Conservation (phyloP, 2,888 invertebrate species). For the Cheilosia grossa region DNA sequence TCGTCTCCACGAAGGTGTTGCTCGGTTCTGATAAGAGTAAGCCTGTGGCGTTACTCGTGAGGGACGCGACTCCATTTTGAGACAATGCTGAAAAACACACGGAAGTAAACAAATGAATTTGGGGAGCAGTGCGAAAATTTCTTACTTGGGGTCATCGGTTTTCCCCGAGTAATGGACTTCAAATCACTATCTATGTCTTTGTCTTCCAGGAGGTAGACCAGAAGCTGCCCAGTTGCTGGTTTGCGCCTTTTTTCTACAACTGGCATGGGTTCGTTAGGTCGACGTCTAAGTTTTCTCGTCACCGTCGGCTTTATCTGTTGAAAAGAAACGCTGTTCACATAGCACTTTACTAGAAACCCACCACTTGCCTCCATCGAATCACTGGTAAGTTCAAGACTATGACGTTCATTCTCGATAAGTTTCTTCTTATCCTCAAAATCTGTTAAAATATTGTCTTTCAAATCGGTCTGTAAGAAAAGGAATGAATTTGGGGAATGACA, state of each 20-base stretch:
- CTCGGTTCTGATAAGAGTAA: conserved; percentile 81
- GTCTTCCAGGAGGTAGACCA: conserved; percentile 94
- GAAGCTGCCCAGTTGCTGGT: conserved; percentile 92
- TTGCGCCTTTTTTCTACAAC: conserved; percentile 94
- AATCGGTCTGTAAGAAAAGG: conserved; percentile 84
- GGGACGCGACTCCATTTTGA: conserved; percentile 80
- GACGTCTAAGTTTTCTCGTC: conserved; percentile 94
- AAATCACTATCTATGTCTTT: conserved; percentile 94
- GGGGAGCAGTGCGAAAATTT: neutral
- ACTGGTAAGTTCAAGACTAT: conserved; percentile 94
- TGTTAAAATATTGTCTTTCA: conserved; percentile 93
- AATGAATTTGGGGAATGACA: neutral
- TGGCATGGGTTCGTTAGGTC: conserved; percentile 97
- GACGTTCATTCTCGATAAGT: conserved; percentile 93
- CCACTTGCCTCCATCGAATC: conserved; percentile 90
- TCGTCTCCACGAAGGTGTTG: conserved; percentile 88
- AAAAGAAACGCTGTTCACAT: neutral
- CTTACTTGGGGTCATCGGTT: conserved; percentile 84
- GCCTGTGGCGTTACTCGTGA: conserved; percentile 77
- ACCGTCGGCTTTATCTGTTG: conserved; percentile 95
- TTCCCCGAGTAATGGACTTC: conserved; percentile 89
- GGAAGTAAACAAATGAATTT: neutral
- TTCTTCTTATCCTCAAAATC: conserved; percentile 97
- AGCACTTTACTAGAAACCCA: neutral
- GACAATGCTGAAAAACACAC: conserved; percentile 82